These are phyloP conservation scores for Spermophilus dauricus DNA, from an alignment of 2,113 vertebrate species.

Conservation along the genomic window DNA sequence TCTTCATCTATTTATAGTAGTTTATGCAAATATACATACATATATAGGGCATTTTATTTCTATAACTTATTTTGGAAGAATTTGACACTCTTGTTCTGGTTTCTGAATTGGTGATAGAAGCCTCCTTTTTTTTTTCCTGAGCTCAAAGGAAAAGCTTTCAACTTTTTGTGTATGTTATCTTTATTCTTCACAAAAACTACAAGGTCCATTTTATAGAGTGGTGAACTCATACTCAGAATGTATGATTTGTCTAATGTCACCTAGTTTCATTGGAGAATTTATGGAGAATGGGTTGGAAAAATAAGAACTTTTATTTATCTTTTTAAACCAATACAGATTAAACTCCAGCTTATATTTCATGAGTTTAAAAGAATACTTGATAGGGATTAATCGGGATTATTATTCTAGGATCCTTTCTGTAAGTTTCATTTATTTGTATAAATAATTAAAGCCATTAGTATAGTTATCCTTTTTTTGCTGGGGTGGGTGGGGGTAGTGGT, in stretches of 20 bases:
- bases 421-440: background rate
- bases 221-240: background rate
- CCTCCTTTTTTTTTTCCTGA: background rate
- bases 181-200: background rate
- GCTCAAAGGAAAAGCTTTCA: background rate
- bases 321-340: background rate
- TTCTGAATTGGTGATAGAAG: background rate
- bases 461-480: too few species aligned
- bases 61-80: background rate
- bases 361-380: background rate
- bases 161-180: background rate
- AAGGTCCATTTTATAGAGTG: background rate
- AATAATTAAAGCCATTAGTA: background rate
- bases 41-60: background rate
- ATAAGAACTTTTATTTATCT: background rate
- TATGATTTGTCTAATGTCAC: background rate
- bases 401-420: background rate
- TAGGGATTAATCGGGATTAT: background rate
- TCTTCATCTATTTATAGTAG: background rate
- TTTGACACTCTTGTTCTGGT: background rate
- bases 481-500: background rate
- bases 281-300: background rate
- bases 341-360: background rate
- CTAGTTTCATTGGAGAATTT: background rate
- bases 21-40: background rate